Evolutionary conservation across 2,797 vertebrate genomes (phyloP).

Genomic region (Clarias fuscus): DNA sequence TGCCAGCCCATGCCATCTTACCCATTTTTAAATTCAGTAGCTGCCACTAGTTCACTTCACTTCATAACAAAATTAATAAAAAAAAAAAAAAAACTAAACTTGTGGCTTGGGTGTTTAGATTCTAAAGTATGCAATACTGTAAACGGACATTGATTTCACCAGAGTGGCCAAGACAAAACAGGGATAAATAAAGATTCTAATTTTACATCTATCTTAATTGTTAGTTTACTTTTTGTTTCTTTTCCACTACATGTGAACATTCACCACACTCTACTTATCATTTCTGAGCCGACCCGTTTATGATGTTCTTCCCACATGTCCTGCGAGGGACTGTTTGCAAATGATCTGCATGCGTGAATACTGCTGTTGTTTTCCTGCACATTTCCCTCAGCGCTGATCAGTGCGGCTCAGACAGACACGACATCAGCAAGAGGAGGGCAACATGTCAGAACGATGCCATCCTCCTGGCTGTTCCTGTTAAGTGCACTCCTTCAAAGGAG

Average conservation of each 20-base stretch:
- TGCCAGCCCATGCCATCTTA: not conserved
- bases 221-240: not conserved
- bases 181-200: not conserved
- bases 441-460: slow-evolving; percentile 50
- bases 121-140: not conserved
- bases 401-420: slow-evolving; percentile 11
- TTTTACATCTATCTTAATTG: not conserved
- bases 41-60: not conserved
- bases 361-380: slow-evolving; percentile 48
- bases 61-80: not conserved
- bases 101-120: not conserved
- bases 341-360: slow-evolving; percentile 48
- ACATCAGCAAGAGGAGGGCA: slow-evolving; percentile 35
- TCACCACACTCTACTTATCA: not conserved
- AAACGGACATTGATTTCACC: not conserved
- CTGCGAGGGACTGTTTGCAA: slow-evolving; percentile 29
- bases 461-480: slow-evolving; percentile 35
- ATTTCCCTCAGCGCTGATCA: slow-evolving; percentile 17
- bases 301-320: slow-evolving; percentile 40
- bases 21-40: not conserved
- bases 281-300: slow-evolving; percentile 30
- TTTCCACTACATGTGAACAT: not conserved
- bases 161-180: not conserved
- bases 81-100: no score
- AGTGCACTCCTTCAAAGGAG: slow-evolving; percentile 28